phyloP scores from a whole-genome alignment of 2,113 vertebrate species.

The Pangasianodon gigas region DNA sequence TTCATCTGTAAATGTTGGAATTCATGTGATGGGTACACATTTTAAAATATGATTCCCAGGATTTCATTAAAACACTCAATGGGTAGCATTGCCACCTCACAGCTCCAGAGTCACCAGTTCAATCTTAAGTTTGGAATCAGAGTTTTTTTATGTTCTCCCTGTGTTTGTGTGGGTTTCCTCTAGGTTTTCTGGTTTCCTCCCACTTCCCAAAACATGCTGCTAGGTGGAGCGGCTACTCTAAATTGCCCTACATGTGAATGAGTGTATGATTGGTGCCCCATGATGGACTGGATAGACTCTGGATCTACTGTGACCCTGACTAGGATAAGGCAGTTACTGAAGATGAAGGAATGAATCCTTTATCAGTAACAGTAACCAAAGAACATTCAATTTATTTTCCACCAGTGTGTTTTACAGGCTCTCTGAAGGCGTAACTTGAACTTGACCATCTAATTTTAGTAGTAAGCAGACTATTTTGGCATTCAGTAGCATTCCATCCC shows the following conservation, averaged over 20 bases:
- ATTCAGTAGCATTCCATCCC: neutral
- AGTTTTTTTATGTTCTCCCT: neutral
- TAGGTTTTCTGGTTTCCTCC: neutral
- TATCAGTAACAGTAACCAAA: neutral
- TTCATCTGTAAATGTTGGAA: neutral
- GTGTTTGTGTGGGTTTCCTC: neutral
- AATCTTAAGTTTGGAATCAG: neutral
- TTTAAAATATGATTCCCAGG: neutral
- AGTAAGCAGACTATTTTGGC: neutral
- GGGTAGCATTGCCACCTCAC: neutral
- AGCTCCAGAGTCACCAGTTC: neutral
- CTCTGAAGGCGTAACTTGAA: neutral
- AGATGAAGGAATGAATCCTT: neutral
- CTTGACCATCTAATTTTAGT: slow-evolving; percentile 3
- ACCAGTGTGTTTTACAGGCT: neutral
- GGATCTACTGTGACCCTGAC: neutral
- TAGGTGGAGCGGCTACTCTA: neutral
- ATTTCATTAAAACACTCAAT: neutral
- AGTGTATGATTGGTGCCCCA: neutral
- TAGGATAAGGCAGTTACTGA: neutral
- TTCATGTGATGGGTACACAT: neutral
- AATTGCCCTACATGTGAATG: neutral
- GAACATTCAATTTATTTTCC: neutral
- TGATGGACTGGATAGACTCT: neutral
- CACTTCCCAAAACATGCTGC: neutral